These are phyloP conservation scores for Listronotus bonariensis DNA, from an alignment of 1,140 invertebrate species.

Conservation along the genomic window DNA sequence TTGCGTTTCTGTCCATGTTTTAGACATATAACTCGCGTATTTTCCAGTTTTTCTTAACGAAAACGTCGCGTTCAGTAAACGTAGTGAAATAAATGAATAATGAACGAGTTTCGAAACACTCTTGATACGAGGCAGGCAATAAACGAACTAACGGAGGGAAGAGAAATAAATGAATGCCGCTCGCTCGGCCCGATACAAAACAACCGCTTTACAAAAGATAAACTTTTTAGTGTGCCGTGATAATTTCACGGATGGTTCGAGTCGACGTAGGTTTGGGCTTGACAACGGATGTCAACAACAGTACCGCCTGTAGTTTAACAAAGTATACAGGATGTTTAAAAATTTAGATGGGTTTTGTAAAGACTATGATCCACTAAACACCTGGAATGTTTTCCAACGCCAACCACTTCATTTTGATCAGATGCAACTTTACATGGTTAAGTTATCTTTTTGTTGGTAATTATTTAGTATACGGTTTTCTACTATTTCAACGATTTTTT, in stretches of 20 bases:
- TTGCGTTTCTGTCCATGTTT: constrained; percentile 9
- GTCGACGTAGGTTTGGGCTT: constrained; percentile 17
- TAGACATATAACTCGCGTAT: constrained; percentile 6
- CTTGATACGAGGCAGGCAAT: constrained; percentile 32
- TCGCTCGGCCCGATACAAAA: constrained; percentile 42
- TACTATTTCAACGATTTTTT: too few species aligned
- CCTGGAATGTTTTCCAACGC: too few species aligned
- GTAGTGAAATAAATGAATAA: constrained; percentile 11
- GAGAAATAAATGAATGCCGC: constrained; percentile 47
- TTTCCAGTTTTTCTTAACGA: constrained; percentile 10
- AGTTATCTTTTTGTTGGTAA: too few species aligned
- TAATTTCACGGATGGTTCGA: constrained; percentile 29
- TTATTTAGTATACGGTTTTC: too few species aligned
- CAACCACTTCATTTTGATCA: too few species aligned
- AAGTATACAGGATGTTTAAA: too few species aligned
- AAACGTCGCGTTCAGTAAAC: constrained; percentile 10
- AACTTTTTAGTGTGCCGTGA: constrained; percentile 45
- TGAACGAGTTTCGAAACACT: constrained; percentile 21
- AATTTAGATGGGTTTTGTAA: too few species aligned
- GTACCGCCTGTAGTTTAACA: too few species aligned
- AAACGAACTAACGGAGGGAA: constrained; percentile 37
- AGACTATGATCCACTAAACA: too few species aligned
- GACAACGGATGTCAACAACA: too few species aligned
- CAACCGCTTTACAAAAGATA: constrained; percentile 49
- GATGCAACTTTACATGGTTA: too few species aligned